These are phyloP conservation scores for Spilarctia lutea DNA, from an alignment of 2,888 invertebrate species.

Conservation along the genomic window DNA sequence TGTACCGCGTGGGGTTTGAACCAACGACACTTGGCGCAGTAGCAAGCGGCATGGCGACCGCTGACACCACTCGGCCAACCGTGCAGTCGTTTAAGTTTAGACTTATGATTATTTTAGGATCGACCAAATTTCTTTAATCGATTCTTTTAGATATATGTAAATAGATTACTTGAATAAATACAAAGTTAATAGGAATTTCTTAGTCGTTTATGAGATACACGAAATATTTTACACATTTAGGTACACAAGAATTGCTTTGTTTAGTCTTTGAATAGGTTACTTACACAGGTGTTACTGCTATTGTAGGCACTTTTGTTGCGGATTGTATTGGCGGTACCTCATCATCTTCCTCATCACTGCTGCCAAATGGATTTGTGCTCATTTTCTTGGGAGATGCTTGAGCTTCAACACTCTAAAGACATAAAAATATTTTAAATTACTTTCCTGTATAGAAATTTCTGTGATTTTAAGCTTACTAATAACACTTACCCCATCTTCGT, in stretches of 20 bases:
- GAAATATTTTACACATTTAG: not conserved
- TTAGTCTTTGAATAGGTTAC: conserved; percentile 37
- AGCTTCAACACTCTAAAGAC: conserved; percentile 66
- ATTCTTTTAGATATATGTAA: not conserved
- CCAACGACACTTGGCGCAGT: too few relatives aligned
- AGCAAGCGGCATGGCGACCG: too few relatives aligned
- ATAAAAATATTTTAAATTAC: not conserved
- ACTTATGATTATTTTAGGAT: not conserved
- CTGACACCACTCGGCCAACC: too few relatives aligned
- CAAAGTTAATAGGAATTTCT: not conserved
- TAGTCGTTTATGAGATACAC: not conserved
- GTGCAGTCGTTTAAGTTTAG: too few relatives aligned
- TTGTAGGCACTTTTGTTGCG: conserved; percentile 56
- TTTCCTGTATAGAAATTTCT: not conserved
- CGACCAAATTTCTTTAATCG: not conserved
- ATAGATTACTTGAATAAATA: not conserved
- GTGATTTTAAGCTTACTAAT: not conserved
- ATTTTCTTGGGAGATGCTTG: conserved; percentile 63
- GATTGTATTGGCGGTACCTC: conserved; percentile 70
- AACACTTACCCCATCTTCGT: conserved; percentile 75
- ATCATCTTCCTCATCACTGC: conserved; percentile 88
- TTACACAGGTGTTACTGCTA: conserved; percentile 68
- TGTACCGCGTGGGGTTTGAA: too few relatives aligned
- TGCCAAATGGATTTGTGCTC: conserved; percentile 90
- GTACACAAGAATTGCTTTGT: not conserved